Base-by-base conservation (phyloP, 2,797 vertebrate species). In the Gephyroberyx darwinii region DNA sequence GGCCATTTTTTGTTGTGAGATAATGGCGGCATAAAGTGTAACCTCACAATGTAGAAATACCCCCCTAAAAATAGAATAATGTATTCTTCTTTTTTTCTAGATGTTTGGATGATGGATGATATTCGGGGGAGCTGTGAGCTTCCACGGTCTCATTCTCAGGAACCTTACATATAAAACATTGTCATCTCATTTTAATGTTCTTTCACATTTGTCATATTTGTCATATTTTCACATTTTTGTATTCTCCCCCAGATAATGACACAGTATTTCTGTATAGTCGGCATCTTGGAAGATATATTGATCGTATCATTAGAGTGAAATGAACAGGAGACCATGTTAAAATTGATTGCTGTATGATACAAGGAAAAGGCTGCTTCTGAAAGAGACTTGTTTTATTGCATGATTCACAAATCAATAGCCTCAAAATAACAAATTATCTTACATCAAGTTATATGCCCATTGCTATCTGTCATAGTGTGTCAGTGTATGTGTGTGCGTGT, bases 41-140 rank as follows among this genome's bases (percentile, higher is more conserved):
- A 80, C 57, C 75, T 77, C 59, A 64, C 75, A 55, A 65, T 55
- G 61, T 71, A 67, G 81, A 78, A 72, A 83, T 30, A 68, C 52
- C 19, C 50, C 37, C 26, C 86, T 78, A 80, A 86, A 86, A 89
- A 86, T 84, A 85, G 82, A 75, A 69, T 84, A 75, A 88, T 83
- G 48, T 81, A 83, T 86, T 75, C 57, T 0, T 71, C 10, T 75
- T 82, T 83, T 70, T 83, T 74, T 43, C 48, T 53, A 13, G 54
- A 74, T 83, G 74, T 79, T 77, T 56, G 48, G 74, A 77, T 90
- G 90, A 91, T 88, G 83, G 88, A 91, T 91, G 86, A 80, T 83
- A 66, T 81, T 74, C 61, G 10, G 53, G 37, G 56, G 52, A 75
- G 54, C 52, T 8, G 31, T 70, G 56, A 64, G 62, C 67, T 68